Evolutionary conservation across 2,888 invertebrate genomes (phyloP).

Genomic region (Meteorus cinctellus): DNA sequence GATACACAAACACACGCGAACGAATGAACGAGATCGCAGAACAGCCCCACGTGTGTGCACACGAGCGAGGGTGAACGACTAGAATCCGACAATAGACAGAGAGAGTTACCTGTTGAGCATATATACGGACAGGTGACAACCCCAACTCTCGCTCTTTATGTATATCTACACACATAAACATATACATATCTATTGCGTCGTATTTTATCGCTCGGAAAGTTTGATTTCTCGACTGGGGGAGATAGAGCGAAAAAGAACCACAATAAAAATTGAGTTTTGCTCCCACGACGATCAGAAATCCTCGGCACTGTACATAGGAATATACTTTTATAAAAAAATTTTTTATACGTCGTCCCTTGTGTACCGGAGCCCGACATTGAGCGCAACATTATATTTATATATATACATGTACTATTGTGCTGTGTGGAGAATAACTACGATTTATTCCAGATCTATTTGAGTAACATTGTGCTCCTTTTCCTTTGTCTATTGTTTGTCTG

Average conservation of each 20-base stretch:
- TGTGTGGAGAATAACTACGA: not conserved
- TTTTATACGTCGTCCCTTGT: conserved; percentile 36
- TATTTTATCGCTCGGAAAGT: conserved; percentile 70
- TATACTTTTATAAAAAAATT: conserved; percentile 65
- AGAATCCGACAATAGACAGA: conserved; percentile 61
- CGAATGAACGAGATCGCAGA: conserved; percentile 17
- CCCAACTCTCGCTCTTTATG: conserved; percentile 49
- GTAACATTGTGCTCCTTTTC: not conserved
- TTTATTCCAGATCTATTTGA: not conserved
- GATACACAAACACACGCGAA: conserved; percentile 36
- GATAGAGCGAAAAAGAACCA: conserved; percentile 47
- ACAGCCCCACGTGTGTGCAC: conserved; percentile 28
- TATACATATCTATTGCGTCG: conserved; percentile 60
- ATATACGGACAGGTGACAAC: conserved; percentile 70
- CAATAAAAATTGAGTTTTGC: conserved; percentile 63
- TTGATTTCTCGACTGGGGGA: conserved; percentile 64
- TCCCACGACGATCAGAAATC: conserved; percentile 72
- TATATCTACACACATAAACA: conserved; percentile 52
- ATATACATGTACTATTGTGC: not conserved
- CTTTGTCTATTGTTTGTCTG: not conserved
- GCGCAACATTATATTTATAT: not conserved
- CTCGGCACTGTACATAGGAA: not conserved
- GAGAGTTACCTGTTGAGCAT: conserved; percentile 71
- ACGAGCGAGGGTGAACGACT: conserved; percentile 37
- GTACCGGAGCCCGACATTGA: conserved; percentile 8